These are phyloP conservation scores for Corvus moneduloides DNA, from an alignment of 2,113 vertebrate species.

Conservation along the genomic window DNA sequence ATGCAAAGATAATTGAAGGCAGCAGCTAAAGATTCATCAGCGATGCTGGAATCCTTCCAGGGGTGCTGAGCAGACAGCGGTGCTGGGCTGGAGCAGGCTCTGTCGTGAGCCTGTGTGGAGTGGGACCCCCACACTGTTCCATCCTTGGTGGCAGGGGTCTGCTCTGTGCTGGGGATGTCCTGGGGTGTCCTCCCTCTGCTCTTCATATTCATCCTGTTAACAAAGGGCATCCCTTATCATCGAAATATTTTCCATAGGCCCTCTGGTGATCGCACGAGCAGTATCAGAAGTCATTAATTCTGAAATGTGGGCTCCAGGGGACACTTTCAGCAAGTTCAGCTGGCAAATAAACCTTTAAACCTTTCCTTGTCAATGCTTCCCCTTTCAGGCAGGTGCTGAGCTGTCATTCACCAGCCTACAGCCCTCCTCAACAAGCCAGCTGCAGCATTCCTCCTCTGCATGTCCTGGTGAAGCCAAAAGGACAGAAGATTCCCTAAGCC, in stretches of 20 bases:
- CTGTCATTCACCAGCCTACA: not conserved
- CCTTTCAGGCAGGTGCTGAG: not conserved
- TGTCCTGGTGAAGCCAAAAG: not conserved
- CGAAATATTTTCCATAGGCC: not conserved
- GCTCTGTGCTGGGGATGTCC: not conserved
- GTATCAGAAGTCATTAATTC: not conserved
- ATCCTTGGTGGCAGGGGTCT: not conserved
- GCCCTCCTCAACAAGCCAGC: not conserved
- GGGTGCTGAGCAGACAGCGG: not conserved
- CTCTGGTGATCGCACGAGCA: not conserved
- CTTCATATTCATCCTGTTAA: not conserved
- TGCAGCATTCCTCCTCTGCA: not conserved
- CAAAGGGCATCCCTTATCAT: not conserved
- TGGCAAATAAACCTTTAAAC: not conserved
- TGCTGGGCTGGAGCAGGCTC: not conserved
- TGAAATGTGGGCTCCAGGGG: not conserved
- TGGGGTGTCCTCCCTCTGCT: not conserved
- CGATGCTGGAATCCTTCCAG: not conserved
- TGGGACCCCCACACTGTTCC: not conserved
- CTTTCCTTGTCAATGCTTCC: not conserved
- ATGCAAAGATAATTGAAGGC: not conserved
- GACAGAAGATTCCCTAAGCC: not conserved
- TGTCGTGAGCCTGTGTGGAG: rapidly evolving
- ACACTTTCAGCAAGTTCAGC: not conserved
- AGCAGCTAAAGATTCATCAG: not conserved